Evolutionary conservation across 2,113 vertebrate species (phyloP).

Genomic region (Rhodinocichla rosea): DNA sequence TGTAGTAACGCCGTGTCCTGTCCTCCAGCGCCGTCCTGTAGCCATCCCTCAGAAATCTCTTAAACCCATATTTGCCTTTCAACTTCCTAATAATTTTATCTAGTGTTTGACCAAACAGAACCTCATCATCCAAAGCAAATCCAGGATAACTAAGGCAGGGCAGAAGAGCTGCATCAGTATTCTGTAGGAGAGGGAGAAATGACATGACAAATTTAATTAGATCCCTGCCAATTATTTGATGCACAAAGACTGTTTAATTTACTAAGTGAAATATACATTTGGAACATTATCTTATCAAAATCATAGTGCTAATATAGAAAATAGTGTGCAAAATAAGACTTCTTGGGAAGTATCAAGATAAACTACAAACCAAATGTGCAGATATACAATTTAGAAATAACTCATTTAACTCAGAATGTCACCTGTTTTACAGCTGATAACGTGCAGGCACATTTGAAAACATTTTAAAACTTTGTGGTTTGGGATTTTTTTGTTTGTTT

Average conservation of each 20-base stretch:
- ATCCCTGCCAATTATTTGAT: neutral
- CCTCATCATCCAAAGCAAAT: conserved; percentile 94
- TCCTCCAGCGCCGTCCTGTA: conserved; percentile 93
- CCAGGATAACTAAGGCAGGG: conserved; percentile 96
- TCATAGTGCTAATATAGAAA: neutral
- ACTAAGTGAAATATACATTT: neutral
- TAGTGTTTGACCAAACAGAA: conserved; percentile 88
- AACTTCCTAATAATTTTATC: conserved; percentile 94
- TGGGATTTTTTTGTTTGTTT: neutral
- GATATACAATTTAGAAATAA: neutral
- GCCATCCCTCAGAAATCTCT: conserved; percentile 92
- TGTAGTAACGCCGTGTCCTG: conserved; percentile 86
- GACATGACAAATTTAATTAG: neutral
- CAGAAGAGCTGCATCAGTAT: conserved; percentile 93
- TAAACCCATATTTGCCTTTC: conserved; percentile 92
- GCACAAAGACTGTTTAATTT: neutral
- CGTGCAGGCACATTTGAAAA: neutral
- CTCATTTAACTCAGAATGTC: neutral
- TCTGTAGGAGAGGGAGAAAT: conserved; percentile 67
- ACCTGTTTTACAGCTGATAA: neutral
- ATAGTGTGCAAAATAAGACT: neutral
- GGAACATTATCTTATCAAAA: neutral
- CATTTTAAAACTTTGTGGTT: neutral
- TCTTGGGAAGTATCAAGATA: neutral
- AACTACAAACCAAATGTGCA: neutral